Evolutionary conservation across 2,797 vertebrate species (phyloP).

Genomic region (Petrocephalus sullivani): DNA sequence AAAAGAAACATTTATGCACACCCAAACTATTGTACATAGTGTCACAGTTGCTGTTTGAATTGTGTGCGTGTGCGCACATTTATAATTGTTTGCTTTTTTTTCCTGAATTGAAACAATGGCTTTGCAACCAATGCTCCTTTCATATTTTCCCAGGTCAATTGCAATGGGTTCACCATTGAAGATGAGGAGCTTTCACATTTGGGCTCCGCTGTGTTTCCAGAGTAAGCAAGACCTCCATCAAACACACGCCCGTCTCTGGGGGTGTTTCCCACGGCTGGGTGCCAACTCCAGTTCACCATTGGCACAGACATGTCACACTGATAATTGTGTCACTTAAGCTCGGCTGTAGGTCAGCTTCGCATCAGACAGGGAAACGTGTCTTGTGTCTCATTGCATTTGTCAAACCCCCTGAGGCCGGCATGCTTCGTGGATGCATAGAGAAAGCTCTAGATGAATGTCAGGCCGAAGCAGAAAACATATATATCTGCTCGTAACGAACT

Average conservation of each 20-base stretch:
- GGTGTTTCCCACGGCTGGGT: no score
- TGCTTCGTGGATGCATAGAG: not conserved
- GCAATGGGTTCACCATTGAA: constrained; percentile 97
- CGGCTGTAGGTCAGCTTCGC: not conserved
- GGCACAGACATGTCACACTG: not conserved
- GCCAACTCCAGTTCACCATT: not conserved
- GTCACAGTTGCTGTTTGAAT: not conserved
- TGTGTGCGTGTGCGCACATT: not conserved
- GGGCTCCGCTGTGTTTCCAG: constrained; percentile 93
- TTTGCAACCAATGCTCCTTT: not conserved
- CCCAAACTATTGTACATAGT: not conserved
- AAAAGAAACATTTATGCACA: not conserved
- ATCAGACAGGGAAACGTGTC: not conserved
- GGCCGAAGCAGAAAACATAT: not conserved
- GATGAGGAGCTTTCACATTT: constrained; percentile 96
- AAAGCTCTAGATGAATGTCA: not conserved
- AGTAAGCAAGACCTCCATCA: constrained; percentile 59
- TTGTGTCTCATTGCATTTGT: not conserved
- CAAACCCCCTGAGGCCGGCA: not conserved
- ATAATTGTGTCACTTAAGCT: not conserved
- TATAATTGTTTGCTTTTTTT: not conserved
- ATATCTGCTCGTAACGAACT: not conserved
- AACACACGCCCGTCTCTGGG: not conserved
- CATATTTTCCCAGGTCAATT: constrained; percentile 76
- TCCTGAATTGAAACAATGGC: not conserved